Conservation (phyloP, 2,888 invertebrate species). For the Mythimna vitellina region DNA sequence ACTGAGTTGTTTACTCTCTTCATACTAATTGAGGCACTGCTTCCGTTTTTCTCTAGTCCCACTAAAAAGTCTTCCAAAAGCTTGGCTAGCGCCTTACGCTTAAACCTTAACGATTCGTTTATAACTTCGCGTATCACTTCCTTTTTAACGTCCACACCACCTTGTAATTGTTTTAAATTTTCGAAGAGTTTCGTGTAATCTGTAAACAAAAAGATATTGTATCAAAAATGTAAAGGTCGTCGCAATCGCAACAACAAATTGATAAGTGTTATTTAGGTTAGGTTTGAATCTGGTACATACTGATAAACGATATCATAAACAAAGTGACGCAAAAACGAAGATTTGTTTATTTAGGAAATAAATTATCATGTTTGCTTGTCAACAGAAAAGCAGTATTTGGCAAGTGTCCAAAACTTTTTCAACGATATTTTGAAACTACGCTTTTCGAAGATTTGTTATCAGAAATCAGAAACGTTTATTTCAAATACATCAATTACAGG, state of each 20-base stretch:
- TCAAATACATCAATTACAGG: too few relatives aligned
- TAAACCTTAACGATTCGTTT: slow-evolving; percentile 94
- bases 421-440: not conserved
- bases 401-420: not conserved
- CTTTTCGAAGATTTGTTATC: not conserved
- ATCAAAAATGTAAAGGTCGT: slow-evolving; percentile 5
- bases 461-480: not conserved
- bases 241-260: slow-evolving; percentile 24
- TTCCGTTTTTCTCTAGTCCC: slow-evolving; percentile 88
- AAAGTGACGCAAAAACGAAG: slow-evolving; percentile 9
- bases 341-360: slow-evolving; percentile 41
- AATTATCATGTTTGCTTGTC: slow-evolving; percentile 9
- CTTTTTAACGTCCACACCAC: slow-evolving; percentile 92
- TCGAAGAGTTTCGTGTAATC: slow-evolving; percentile 93
- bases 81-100: slow-evolving; percentile 93
- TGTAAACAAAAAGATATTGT: slow-evolving; percentile 80
- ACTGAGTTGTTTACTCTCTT: slow-evolving; percentile 79
- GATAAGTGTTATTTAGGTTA: slow-evolving; percentile 30
- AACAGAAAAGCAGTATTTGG: not conserved
- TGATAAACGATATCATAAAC: slow-evolving; percentile 44
- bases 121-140: slow-evolving; percentile 93
- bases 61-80: slow-evolving; percentile 92
- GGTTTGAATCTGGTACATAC: slow-evolving; percentile 15
- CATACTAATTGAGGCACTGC: slow-evolving; percentile 83
- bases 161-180: slow-evolving; percentile 93